A percentile compares a stretch with the other conserved stretches of the same genome.
Evolutionary conservation across 2,113 vertebrate species (phyloP).

Genomic region (Eurypyga helias): DNA sequence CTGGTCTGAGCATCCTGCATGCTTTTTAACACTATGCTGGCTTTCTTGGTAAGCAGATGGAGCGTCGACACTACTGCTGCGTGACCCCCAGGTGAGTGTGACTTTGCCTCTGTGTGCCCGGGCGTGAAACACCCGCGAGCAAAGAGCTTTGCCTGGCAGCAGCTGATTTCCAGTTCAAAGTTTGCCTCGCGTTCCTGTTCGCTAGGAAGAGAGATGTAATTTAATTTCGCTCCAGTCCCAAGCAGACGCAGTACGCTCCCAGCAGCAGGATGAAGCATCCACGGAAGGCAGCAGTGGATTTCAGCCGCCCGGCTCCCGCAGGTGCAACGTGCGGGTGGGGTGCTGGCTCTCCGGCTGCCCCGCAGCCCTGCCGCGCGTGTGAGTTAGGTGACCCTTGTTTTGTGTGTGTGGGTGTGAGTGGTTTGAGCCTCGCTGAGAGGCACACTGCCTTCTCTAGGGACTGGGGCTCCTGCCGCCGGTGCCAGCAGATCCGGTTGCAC

Average conservation of each 20-base stretch:
- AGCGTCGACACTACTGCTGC: not conserved
- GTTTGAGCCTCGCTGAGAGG: accelerated
- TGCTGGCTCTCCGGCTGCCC: not conserved
- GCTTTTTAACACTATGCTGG: conserved; percentile 65
- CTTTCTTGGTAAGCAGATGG: conserved; percentile 49
- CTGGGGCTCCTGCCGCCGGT: not conserved
- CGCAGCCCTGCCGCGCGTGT: not conserved
- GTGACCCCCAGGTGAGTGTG: conserved; percentile 42
- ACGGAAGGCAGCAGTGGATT: not conserved
- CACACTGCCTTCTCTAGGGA: accelerated
- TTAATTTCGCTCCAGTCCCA: not conserved
- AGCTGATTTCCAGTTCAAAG: not conserved
- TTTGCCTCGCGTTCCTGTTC: not conserved
- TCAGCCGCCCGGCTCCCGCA: not conserved
- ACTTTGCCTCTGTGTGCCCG: not conserved
- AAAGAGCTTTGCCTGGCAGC: not conserved
- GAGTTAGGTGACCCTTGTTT: too few relatives aligned
- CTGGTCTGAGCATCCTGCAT: conserved; percentile 47
- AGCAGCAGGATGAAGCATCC: not conserved
- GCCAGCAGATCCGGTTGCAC: not conserved
- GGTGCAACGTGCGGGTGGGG: not conserved
- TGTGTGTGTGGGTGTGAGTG: not conserved
- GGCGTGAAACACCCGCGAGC: not conserved
- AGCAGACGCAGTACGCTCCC: not conserved
- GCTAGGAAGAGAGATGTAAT: not conserved